Percentiles rank a stretch among this genome's conserved stretches.
These are phyloP conservation scores for Drosophila nr. medialis DNA, from an alignment of 2,888 invertebrate species.

Conservation along the genomic window DNA sequence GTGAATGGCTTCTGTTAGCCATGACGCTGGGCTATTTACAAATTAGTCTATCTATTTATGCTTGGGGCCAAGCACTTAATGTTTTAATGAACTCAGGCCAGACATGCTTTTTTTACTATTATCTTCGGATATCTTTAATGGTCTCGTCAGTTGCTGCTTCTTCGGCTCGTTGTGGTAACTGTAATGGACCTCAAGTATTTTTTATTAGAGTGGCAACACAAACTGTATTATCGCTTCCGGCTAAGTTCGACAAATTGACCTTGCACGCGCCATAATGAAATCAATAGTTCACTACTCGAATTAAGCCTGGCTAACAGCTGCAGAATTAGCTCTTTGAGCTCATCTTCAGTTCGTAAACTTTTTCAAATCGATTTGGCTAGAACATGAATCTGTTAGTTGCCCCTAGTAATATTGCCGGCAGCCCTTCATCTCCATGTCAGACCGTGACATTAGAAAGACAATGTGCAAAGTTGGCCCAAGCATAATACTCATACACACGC, in stretches of 20 bases:
- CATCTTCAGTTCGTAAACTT: slow-evolving; percentile 55
- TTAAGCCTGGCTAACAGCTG: slow-evolving; percentile 1
- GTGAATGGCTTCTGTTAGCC: slow-evolving; percentile 69
- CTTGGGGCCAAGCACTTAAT: slow-evolving; percentile 40
- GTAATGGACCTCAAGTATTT: slow-evolving; percentile 43
- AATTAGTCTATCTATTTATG: slow-evolving; percentile 2
- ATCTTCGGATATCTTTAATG: slow-evolving; percentile 7
- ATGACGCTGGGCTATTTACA: slow-evolving; percentile 42
- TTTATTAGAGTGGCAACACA: slow-evolving; percentile 22
- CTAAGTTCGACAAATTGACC: slow-evolving; percentile 34
- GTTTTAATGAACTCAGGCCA: slow-evolving; percentile 69
- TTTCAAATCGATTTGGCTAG: slow-evolving; percentile 56
- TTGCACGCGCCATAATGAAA: slow-evolving; percentile 26
- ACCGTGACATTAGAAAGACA: slow-evolving; percentile 65
- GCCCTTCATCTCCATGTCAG: slow-evolving; percentile 37
- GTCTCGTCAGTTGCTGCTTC: slow-evolving; percentile 17
- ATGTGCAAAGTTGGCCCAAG: slow-evolving; percentile 40
- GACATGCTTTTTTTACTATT: slow-evolving; percentile 20
- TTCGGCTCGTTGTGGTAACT: slow-evolving; percentile 35
- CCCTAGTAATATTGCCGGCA: slow-evolving; percentile 11
- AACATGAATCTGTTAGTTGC: slow-evolving; percentile 49
- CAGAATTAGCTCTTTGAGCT: slow-evolving; percentile 23
- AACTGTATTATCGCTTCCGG: slow-evolving; percentile 40
- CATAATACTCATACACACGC: slow-evolving; percentile 13
- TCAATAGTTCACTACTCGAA: slow-evolving; percentile 61